Evolutionary conservation across 2,888 invertebrate genomes (phyloP).

Genomic region (Erebia ligea): DNA sequence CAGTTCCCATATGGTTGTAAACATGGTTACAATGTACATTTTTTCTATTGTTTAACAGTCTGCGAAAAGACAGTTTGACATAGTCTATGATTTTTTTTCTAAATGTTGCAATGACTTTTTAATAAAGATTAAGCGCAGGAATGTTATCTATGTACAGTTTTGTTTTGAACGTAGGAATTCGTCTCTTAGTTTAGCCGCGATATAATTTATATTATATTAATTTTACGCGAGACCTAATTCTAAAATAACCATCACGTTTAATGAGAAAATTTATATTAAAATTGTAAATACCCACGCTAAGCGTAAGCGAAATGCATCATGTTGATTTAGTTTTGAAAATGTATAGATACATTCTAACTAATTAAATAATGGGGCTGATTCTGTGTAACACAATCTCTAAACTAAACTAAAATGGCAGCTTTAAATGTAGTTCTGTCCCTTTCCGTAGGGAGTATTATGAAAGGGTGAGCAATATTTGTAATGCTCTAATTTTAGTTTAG

Average conservation of each 20-base stretch:
- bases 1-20: conserved; percentile 53
- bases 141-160: conserved; percentile 57
- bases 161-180: conserved; percentile 27
- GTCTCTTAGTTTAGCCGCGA: conserved; percentile 1
- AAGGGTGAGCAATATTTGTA: too few relatives aligned
- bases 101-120: conserved; percentile 67
- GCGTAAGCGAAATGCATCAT: conserved; percentile 50
- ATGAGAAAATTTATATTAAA: conserved; percentile 22
- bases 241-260: conserved; percentile 11
- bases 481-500: too few relatives aligned
- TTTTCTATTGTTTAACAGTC: conserved; percentile 78
- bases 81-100: conserved; percentile 38
- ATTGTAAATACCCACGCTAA: conserved; percentile 52
- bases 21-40: conserved; percentile 76
- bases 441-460: too few relatives aligned
- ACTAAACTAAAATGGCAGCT: too few relatives aligned
- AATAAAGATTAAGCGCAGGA: conserved; percentile 54
- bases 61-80: conserved; percentile 54
- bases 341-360: conserved; percentile 36
- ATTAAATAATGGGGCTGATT: too few relatives aligned
- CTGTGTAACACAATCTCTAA: too few relatives aligned
- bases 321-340: conserved; percentile 38
- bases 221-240: background rate
- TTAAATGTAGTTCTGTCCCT: too few relatives aligned
- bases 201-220: conserved; percentile 3